A percentile compares a stretch with the other conserved stretches of the same genome.
Evolutionary conservation across 2,113 vertebrate species (phyloP).

Genomic region (Jacana jacana): DNA sequence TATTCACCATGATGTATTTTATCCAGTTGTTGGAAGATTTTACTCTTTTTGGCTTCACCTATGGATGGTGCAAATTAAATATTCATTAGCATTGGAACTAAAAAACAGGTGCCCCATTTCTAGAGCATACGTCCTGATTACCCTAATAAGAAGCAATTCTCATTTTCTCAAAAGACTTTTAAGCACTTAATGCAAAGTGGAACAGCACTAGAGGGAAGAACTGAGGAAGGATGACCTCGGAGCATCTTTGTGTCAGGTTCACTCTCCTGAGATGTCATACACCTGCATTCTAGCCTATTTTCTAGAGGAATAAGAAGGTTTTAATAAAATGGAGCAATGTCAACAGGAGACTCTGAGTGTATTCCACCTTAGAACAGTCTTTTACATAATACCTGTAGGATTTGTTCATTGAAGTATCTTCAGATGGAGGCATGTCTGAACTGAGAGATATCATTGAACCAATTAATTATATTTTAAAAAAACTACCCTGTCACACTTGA

Average conservation of each 20-base stretch:
- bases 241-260: background rate
- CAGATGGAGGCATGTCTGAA: background rate
- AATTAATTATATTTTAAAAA: background rate
- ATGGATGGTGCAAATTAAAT: background rate
- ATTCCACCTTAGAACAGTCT: background rate
- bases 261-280: background rate
- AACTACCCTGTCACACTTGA: background rate
- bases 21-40: background rate
- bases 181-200: slow-evolving; percentile 18
- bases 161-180: slow-evolving; percentile 3
- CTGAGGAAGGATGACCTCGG: background rate
- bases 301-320: background rate
- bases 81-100: background rate
- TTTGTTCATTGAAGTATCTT: background rate
- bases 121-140: background rate
- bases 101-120: background rate
- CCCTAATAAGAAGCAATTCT: background rate
- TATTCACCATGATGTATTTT: background rate
- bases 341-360: background rate
- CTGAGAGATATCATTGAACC: background rate
- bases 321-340: slow-evolving; percentile 32
- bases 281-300: background rate
- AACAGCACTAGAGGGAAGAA: background rate
- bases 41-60: background rate
- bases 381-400: background rate